Percentiles rank a stretch among this genome's conserved stretches.
Conservation (phyloP, 2,888 invertebrate genomes). For the Conomelus anceps region DNA sequence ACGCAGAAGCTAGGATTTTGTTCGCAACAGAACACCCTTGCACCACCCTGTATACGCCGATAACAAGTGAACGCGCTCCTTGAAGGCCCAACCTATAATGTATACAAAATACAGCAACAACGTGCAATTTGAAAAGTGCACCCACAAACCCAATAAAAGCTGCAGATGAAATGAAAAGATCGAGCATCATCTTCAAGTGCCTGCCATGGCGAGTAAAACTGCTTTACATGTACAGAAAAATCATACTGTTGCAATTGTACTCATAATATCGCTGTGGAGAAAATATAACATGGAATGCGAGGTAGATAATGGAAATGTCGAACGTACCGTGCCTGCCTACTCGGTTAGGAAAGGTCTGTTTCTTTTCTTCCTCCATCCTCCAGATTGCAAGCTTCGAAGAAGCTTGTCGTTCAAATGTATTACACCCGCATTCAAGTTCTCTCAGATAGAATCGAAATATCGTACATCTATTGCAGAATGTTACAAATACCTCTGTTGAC, state of each 20-base stretch:
- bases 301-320: not conserved
- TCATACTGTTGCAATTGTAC: not conserved
- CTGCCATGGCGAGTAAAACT: not conserved
- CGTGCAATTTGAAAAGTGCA: not conserved
- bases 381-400: not conserved
- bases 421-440: not conserved
- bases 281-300: not conserved
- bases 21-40: not conserved
- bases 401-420: not conserved
- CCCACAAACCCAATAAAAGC: not conserved
- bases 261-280: too few species aligned
- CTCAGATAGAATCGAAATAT: not conserved
- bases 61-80: not conserved
- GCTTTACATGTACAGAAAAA: too few species aligned
- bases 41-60: not conserved
- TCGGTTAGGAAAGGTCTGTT: not conserved
- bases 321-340: too few species aligned
- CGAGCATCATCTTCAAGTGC: not conserved
- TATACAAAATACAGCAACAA: not conserved
- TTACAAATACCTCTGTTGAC: not conserved
- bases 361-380: not conserved
- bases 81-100: not conserved
- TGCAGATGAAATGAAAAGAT: not conserved
- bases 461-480: not conserved
- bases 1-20: not conserved